A percentile compares a stretch with the other conserved stretches of the same genome.
Evolutionary conservation across 2,888 invertebrate species (phyloP).

Genomic region (Drosophila ustulata): DNA sequence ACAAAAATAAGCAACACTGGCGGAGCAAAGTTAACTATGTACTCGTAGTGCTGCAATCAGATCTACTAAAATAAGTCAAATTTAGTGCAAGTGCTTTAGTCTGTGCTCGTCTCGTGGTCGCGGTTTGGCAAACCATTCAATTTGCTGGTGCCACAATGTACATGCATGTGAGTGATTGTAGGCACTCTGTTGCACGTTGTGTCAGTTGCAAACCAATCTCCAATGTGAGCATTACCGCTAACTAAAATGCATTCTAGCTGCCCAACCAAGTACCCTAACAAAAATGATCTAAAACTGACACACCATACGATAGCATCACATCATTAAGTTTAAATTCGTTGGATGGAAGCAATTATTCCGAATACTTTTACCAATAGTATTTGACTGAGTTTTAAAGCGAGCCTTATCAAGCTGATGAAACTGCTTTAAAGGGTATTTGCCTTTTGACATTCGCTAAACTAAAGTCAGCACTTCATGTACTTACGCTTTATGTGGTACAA

Average conservation of each 20-base stretch:
- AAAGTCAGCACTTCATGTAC: background rate
- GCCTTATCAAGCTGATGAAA: background rate
- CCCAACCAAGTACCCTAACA: background rate
- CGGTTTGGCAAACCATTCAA: conserved; percentile 17
- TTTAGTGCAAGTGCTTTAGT: background rate
- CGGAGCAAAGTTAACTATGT: background rate
- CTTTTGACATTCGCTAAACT: background rate
- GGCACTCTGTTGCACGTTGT: conserved; percentile 14
- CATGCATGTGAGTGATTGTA: conserved; percentile 18
- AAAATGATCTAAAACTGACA: no score
- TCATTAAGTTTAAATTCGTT: no score
- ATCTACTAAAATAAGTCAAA: background rate
- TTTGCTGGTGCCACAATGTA: conserved; percentile 12
- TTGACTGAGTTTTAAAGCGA: no score
- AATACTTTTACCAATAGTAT: no score
- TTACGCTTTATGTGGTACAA: background rate
- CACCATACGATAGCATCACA: no score
- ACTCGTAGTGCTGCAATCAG: background rate
- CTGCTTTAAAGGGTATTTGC: conserved; percentile 11
- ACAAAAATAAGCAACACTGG: background rate
- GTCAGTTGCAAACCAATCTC: conserved; percentile 29
- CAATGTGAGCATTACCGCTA: conserved; percentile 4
- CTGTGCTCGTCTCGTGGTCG: background rate
- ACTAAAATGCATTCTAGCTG: background rate
- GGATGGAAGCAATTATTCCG: no score